These are phyloP conservation scores for Fulica atra DNA, from an alignment of 2,113 vertebrate species.

Conservation along the genomic window DNA sequence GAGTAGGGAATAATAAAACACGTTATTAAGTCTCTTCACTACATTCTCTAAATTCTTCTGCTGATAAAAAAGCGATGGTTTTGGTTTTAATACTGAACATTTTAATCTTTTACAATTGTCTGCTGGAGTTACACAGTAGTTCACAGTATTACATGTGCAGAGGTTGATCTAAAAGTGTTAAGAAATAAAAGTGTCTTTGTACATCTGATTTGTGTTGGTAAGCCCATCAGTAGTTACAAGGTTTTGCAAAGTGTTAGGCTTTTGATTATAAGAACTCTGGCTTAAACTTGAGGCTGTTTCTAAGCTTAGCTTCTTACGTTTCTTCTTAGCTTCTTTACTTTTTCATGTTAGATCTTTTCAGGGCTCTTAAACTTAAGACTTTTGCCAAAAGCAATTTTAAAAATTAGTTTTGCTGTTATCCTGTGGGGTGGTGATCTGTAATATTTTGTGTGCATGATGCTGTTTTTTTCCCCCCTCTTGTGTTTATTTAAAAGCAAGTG, in stretches of 20 bases:
- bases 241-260: not conserved
- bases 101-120: not conserved
- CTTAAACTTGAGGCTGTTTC: not conserved
- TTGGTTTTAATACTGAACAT: not conserved
- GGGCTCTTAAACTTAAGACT: not conserved
- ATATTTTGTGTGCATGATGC: not conserved
- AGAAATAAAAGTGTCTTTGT: not conserved
- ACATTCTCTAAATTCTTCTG: not conserved
- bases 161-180: not conserved
- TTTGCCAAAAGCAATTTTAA: not conserved
- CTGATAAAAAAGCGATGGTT: not conserved
- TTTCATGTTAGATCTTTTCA: not conserved
- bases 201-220: not conserved
- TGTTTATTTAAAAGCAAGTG: not conserved
- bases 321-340: not conserved
- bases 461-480: rapidly evolving
- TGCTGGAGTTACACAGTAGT: not conserved
- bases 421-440: not conserved
- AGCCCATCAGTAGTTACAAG: not conserved
- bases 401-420: not conserved
- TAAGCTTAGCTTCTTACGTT: not conserved
- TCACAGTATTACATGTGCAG: not conserved
- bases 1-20: not conserved
- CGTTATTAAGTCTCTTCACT: not conserved
- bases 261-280: not conserved